A percentile compares a stretch with the other conserved stretches of the same genome.
Conservation (phyloP, 2,797 vertebrate species). For the Parotocinclus haroldoi region DNA sequence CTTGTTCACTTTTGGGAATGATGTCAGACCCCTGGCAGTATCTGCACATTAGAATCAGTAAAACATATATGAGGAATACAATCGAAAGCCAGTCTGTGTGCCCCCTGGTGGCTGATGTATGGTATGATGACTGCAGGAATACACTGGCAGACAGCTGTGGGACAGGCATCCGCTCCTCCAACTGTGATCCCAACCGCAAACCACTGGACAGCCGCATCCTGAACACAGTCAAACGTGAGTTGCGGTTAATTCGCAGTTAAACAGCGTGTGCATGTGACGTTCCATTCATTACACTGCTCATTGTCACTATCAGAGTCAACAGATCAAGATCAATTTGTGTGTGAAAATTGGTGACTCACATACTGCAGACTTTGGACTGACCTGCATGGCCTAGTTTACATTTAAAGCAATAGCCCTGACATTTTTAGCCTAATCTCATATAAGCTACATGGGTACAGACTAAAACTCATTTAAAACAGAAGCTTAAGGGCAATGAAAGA, state of each 20-base stretch:
- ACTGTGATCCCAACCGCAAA: conserved; percentile 93
- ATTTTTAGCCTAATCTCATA: neutral
- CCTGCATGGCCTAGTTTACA: neutral
- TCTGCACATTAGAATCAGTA: conserved; percentile 26
- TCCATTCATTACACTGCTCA: neutral
- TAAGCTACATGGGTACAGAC: no score
- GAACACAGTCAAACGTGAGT: conserved; percentile 94
- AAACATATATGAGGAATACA: conserved; percentile 25
- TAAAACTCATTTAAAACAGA: no score
- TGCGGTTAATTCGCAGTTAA: neutral
- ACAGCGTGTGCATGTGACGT: neutral
- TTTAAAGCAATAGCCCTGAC: neutral
- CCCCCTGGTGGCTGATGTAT: conserved; percentile 55
- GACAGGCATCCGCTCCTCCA: conserved; percentile 92
- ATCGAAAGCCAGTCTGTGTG: conserved; percentile 29
- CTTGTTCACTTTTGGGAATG: no score
- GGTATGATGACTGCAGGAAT: conserved; percentile 74
- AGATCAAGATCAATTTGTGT: no score
- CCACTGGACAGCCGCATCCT: conserved; percentile 94
- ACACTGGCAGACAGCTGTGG: conserved; percentile 90
- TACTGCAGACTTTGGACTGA: neutral
- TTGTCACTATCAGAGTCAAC: neutral
- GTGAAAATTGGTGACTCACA: neutral
- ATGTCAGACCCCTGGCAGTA: neutral
- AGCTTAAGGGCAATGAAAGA: no score